Evolutionary conservation across 2,888 invertebrate species (phyloP).

Genomic region (Drosophila formosana): DNA sequence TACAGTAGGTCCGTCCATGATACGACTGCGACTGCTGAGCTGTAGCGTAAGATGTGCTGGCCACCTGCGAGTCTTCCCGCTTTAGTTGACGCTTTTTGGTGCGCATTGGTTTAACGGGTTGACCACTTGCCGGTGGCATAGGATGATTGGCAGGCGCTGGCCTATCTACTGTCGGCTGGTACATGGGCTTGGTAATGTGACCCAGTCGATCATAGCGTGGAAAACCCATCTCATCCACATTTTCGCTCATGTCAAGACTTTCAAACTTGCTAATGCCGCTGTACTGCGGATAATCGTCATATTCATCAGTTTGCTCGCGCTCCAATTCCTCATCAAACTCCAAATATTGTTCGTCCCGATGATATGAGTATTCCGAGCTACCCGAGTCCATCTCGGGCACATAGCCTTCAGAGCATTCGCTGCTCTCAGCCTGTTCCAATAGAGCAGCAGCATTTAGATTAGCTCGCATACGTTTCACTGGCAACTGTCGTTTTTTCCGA

Average conservation of each 20-base stretch:
- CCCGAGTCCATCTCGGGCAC: conserved; percentile 88
- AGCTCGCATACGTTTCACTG: conserved; percentile 83
- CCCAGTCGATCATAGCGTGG: conserved; percentile 88
- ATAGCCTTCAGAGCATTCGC: conserved; percentile 90
- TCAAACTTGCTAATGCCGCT: conserved; percentile 86
- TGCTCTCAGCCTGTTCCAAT: conserved; percentile 87
- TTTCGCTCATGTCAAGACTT: conserved; percentile 88
- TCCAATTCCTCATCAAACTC: conserved; percentile 85
- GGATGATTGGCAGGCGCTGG: conserved; percentile 82
- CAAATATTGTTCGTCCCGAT: conserved; percentile 84
- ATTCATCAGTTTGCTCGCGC: conserved; percentile 86
- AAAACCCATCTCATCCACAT: conserved; percentile 89
- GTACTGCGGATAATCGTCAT: conserved; percentile 86
- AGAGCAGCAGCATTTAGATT: conserved; percentile 77
- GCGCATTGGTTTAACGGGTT: conserved; percentile 85
- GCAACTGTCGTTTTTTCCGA: conserved; percentile 88
- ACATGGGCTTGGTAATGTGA: conserved; percentile 85
- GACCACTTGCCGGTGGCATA: conserved; percentile 81
- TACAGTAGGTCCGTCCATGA: conserved; percentile 76
- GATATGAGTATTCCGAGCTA: conserved; percentile 88
- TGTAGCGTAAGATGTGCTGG: conserved; percentile 35
- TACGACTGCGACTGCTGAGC: conserved; percentile 63
- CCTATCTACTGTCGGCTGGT: conserved; percentile 61
- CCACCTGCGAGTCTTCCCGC: conserved; percentile 82
- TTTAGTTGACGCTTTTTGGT: conserved; percentile 84